Base-by-base conservation (phyloP, 2,888 invertebrate genomes). In the Latrodectus elegans region DNA sequence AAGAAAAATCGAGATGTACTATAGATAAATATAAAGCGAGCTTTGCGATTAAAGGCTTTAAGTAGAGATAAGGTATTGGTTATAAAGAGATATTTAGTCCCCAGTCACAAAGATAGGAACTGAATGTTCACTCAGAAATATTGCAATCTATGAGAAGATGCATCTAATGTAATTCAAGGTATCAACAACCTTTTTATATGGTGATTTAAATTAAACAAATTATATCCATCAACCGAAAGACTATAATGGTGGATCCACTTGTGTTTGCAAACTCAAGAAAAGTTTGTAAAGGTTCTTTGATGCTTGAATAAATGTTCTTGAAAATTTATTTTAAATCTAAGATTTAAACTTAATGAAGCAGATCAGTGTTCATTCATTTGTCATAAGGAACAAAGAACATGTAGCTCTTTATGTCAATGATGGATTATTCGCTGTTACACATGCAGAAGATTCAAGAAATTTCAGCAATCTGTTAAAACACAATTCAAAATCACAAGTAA, bases 151-250 rank as follows among this genome's bases (percentile, higher is more conserved):
- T 9, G 55, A 80, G 22, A 72, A 60, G 11, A 80, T 71, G 72
- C 38, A 71, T 64, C 51, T 80, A 11, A 71, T 17, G 10, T 71
- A 80, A 26, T 71, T 80, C 71, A 64, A 80, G 60, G 71, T 80
- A 11, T 80, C 71, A 14, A 71, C 72, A 6, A 60, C 79, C 14
- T 80, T 80, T 51, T 51, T 80, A 14, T 82, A 82, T 74, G 73
- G 74, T 15, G 55, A 67, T 52, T 26, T 82, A 55, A 53, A 74
- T 10, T 60, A 71, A 71, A 60, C 55, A 8, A 80, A 70, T 22
- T 78, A 22, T 22, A 78, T 78, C 26, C 8, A 78, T 68, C 49
- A 9, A 38, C 38, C 11, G 0, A 26, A 64, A 60, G 75, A 64
- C 12, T 75, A 64, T 38, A 26, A 12, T 10, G 64, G 64, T 75